Percentiles rank a stretch among this genome's conserved stretches.
These are phyloP conservation scores for Notolabrus celidotus DNA, from an alignment of 2,797 vertebrate genomes.

Conservation along the genomic window DNA sequence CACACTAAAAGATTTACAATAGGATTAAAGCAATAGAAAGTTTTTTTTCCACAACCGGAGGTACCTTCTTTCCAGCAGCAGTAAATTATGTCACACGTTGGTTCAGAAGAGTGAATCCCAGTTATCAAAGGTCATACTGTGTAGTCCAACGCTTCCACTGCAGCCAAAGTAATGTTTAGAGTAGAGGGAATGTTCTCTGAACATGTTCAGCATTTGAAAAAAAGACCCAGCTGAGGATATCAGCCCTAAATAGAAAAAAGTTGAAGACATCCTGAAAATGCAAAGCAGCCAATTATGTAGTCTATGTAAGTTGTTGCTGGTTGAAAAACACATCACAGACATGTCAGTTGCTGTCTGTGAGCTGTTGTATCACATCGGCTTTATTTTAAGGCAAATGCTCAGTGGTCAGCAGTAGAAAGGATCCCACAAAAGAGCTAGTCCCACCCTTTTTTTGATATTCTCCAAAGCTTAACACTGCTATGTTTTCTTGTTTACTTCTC, in stretches of 20 bases:
- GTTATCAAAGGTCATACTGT: conserved; percentile 47
- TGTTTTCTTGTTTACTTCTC: conserved; percentile 37
- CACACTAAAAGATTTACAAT: conserved; percentile 5
- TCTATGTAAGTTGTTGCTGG: conserved; percentile 52
- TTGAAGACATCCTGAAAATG: conserved; percentile 61
- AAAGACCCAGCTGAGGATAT: conserved; percentile 51
- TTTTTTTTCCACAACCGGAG: conserved; percentile 12
- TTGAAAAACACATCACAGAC: conserved; percentile 59
- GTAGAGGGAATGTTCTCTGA: conserved; percentile 20
- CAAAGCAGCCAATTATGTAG: conserved; percentile 73
- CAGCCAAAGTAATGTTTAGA: conserved; percentile 27
- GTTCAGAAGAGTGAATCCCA: conserved; percentile 33
- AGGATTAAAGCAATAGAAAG: conserved; percentile 16
- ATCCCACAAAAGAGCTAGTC: conserved; percentile 29
- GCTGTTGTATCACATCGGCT: conserved; percentile 39
- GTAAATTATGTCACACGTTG: conserved; percentile 34
- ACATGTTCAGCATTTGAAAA: conserved; percentile 49
- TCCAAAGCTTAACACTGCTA: conserved; percentile 36
- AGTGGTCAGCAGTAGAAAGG: conserved; percentile 42
- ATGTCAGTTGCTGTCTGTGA: conserved; percentile 49
- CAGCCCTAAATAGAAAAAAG: conserved; percentile 63
- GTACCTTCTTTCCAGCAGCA: conserved; percentile 13
- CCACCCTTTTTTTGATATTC: conserved; percentile 27
- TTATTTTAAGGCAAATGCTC: conserved; percentile 38
- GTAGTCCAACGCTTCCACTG: conserved; percentile 26